Evolutionary conservation across 1,140 invertebrate species (phyloP).

Genomic region (Ctenoplectra terminalis): DNA sequence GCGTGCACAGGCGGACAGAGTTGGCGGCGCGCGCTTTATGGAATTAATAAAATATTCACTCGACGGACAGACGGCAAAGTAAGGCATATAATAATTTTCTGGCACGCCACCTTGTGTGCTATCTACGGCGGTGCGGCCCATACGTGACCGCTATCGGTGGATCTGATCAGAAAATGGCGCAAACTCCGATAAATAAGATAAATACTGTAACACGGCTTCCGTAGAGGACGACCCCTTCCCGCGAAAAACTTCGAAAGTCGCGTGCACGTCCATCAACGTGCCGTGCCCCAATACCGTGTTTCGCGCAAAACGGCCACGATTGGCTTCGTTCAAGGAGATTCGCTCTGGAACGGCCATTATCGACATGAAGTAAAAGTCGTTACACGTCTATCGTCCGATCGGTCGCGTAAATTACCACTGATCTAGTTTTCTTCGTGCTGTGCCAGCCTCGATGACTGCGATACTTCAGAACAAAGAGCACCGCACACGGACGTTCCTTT

Average conservation of each 20-base stretch:
- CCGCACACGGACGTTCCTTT: background rate
- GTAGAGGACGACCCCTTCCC: slow-evolving; percentile 53
- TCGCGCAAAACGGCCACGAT: slow-evolving; percentile 60
- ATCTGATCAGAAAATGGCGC: slow-evolving; percentile 75
- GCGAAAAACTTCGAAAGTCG: slow-evolving; percentile 70
- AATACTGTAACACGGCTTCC: slow-evolving; percentile 69
- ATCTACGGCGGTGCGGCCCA: slow-evolving; percentile 52
- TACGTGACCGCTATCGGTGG: slow-evolving; percentile 73
- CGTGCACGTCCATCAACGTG: slow-evolving; percentile 68
- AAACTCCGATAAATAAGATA: slow-evolving; percentile 75
- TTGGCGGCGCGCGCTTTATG: slow-evolving; percentile 52
- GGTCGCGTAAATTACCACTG: slow-evolving; percentile 52
- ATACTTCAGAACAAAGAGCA: slow-evolving; percentile 13
- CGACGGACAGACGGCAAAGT: slow-evolving; percentile 67
- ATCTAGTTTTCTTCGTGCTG: slow-evolving; percentile 56
- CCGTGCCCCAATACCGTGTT: slow-evolving; percentile 62
- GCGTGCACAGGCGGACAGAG: slow-evolving; percentile 7
- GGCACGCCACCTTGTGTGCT: slow-evolving; percentile 71
- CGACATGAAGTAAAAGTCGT: slow-evolving; percentile 59
- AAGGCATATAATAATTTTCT: slow-evolving; percentile 76
- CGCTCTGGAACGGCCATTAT: slow-evolving; percentile 61
- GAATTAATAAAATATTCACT: slow-evolving; percentile 78
- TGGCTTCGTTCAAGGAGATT: slow-evolving; percentile 69
- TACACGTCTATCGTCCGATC: slow-evolving; percentile 61
- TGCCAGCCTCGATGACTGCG: slow-evolving; percentile 43